A percentile compares a stretch with the other conserved stretches of the same genome.
Conservation (phyloP, 2,888 invertebrate species). For the Cyclophora punctaria region DNA sequence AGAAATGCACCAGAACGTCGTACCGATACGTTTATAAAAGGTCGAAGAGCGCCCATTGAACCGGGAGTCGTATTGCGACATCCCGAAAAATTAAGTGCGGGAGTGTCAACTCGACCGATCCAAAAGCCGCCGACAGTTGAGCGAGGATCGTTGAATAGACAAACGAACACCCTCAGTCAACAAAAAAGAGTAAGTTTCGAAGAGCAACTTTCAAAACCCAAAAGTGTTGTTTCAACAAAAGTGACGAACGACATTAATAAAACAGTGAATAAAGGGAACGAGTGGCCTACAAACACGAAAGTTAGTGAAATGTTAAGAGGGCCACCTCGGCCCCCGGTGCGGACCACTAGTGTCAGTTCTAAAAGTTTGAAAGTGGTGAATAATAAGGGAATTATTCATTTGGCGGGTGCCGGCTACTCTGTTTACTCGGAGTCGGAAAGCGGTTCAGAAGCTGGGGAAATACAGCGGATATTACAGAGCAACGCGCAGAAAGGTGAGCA, state of each 20-base stretch:
- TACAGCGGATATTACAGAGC: slow-evolving; percentile 76
- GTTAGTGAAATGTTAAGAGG: slow-evolving; percentile 24
- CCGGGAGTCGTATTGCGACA: slow-evolving; percentile 46
- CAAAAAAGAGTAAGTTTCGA: slow-evolving; percentile 54
- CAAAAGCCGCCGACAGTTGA: slow-evolving; percentile 31
- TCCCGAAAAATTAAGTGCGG: slow-evolving; percentile 37
- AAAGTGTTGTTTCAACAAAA: slow-evolving; percentile 23
- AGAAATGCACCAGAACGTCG: slow-evolving; percentile 52
- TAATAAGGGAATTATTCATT: slow-evolving; percentile 29
- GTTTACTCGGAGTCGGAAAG: slow-evolving; percentile 78
- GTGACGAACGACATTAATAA: slow-evolving; percentile 19
- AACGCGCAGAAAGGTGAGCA: slow-evolving; percentile 37
- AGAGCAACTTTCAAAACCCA: slow-evolving; percentile 26
- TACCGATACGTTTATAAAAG: slow-evolving; percentile 49
- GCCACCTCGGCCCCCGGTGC: slow-evolving; percentile 52
- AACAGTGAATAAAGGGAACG: slow-evolving; percentile 17
- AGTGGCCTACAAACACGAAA: slow-evolving; percentile 19
- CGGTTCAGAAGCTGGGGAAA: slow-evolving; percentile 83
- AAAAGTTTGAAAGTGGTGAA: slow-evolving; percentile 27
- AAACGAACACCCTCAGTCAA: slow-evolving; percentile 21
- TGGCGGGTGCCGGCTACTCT: slow-evolving; percentile 26
- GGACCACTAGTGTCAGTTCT: slow-evolving; percentile 51
- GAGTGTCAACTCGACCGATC: slow-evolving; percentile 21
- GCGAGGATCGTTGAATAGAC: slow-evolving; percentile 33
- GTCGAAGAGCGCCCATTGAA: slow-evolving; percentile 26